Conservation (phyloP, 1,140 invertebrate genomes). For the Dufourea novaeangliae region DNA sequence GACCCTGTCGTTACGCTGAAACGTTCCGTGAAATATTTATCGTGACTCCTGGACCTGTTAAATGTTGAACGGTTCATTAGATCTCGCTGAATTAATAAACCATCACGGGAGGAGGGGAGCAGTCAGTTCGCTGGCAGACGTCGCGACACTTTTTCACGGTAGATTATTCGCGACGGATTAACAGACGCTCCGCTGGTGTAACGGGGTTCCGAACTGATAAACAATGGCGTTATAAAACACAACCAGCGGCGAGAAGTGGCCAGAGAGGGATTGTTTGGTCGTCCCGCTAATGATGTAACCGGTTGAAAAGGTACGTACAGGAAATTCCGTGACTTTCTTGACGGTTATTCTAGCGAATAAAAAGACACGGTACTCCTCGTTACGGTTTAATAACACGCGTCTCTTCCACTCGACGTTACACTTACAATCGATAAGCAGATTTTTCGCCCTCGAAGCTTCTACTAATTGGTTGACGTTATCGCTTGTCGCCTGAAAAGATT, state of each 20-base stretch:
- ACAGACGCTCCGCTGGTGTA: not conserved
- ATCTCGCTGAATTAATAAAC: not conserved
- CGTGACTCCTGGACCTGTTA: not conserved
- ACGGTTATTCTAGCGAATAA: constrained; percentile 25
- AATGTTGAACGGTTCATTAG: constrained; percentile 3
- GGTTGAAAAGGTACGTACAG: constrained; percentile 36
- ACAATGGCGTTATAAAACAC: constrained; percentile 32
- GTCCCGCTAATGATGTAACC: constrained; percentile 38
- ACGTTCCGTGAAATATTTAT: constrained; percentile 14
- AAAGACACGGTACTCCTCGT: not conserved
- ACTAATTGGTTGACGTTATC: too few relatives aligned
- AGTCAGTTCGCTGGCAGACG: not conserved
- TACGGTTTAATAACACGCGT: not conserved
- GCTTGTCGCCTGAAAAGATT: too few relatives aligned
- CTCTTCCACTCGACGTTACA: constrained; percentile 5
- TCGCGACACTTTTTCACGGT: constrained; percentile 13
- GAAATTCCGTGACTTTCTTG: constrained; percentile 16
- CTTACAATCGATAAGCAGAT: too few relatives aligned
- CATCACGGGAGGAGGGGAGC: not conserved
- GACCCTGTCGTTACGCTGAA: not conserved
- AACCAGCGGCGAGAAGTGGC: constrained; percentile 24
- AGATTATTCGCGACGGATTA: not conserved
- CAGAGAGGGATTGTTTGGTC: constrained; percentile 10
- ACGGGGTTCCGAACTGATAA: not conserved
- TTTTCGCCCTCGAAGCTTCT: too few relatives aligned